Evolutionary conservation across 2,888 invertebrate species (phyloP).

Genomic region (Ctena decussata): DNA sequence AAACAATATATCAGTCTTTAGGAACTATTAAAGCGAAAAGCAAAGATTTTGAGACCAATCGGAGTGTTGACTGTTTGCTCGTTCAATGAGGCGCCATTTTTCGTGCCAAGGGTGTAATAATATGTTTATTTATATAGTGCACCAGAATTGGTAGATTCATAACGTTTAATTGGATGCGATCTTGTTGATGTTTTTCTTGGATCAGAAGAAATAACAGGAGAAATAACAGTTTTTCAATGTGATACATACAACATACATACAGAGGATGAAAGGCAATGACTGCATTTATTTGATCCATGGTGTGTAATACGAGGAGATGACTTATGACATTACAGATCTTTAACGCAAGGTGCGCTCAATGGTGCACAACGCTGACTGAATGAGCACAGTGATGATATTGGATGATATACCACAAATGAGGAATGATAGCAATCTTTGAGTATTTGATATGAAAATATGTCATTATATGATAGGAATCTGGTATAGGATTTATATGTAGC

Average conservation of each 20-base stretch:
- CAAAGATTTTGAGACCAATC: too few species aligned
- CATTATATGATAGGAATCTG: conserved; percentile 3
- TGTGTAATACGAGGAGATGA: not conserved
- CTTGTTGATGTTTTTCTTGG: not conserved
- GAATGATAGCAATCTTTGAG: not conserved
- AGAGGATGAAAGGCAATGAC: not conserved
- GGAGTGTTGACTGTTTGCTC: too few species aligned
- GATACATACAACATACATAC: not conserved
- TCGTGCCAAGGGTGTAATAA: not conserved
- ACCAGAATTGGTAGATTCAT: not conserved
- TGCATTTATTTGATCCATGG: not conserved
- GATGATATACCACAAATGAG: not conserved
- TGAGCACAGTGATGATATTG: not conserved
- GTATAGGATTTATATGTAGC: conserved; percentile 7
- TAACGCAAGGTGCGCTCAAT: not conserved
- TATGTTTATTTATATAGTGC: not conserved
- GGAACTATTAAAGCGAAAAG: too few species aligned
- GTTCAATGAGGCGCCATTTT: too few species aligned
- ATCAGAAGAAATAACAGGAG: not conserved
- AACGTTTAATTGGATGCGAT: not conserved
- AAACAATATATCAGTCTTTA: too few species aligned
- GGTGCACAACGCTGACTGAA: not conserved
- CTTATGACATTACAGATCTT: not conserved
- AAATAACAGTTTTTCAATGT: not conserved
- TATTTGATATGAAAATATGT: not conserved